Base-by-base conservation (phyloP, 2,888 invertebrate genomes). In the Hemaris fuciformis region DNA sequence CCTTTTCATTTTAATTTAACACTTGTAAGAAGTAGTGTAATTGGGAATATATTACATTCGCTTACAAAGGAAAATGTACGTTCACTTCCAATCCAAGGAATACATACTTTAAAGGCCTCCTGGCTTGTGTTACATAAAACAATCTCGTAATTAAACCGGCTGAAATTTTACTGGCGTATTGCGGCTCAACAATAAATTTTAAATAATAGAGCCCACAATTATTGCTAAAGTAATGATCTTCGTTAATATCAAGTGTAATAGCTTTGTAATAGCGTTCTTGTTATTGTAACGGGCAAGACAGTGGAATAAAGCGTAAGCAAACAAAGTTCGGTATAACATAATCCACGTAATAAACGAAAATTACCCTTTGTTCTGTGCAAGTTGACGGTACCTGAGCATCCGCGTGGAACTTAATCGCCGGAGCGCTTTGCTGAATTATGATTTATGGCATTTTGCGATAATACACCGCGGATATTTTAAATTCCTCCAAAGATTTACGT, bases 241-340 rank as follows among this genome's bases (percentile, higher is more conserved):
- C 68, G 72, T 76, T 72, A 66, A 70, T 74, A 79, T 77, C 74
- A 74, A 76, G 69, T 77, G 79, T 80, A 83, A 82, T 80, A 74
- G 75, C 73, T 70, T 68, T 74, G 74, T 84, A 84, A 84, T 85
- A 84, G 80, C 77, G 77, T 76, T 69, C 77, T 81, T 83, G 82
- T 84, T 83, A 78, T 71, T 72, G 63, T 77, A 78, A 80, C 74
- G 69, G 74, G 67, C 61, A 67, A 74, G 73, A 75, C 72, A 67
- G 66, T 64, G 70, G 68, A 75, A 70, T 74, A 74, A 73, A 74
- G 68, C 69, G 72, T 74, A 76, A 80, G 74, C 70, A 70, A 77
- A 65, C 64, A 13, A 34, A 61, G 46, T 67, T 66, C 57, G 45
- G 61, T 66, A 63, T 59, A 70, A 74, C 70, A 68, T 81, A 77